A percentile compares a stretch with the other conserved stretches of the same genome.
phyloP scores from a whole-genome alignment of 2,113 vertebrate genomes.

The Gobiocypris rarus region DNA sequence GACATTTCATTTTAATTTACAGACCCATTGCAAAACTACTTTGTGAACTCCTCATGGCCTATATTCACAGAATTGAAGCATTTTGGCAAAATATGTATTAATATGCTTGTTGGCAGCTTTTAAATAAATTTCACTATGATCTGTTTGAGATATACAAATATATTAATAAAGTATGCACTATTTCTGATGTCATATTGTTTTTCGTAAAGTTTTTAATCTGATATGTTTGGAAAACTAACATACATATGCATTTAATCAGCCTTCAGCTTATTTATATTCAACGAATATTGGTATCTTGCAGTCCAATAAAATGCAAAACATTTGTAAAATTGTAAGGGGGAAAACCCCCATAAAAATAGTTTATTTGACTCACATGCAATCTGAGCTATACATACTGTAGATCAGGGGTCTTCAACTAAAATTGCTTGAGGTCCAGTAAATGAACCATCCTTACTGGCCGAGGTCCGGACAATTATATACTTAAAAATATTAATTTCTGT shows the following conservation, averaged over 20 bases:
- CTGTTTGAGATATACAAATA: constrained; percentile 25
- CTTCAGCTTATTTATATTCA: neutral
- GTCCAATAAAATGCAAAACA: neutral
- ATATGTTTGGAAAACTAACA: too few relatives aligned
- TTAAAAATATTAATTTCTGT: too few relatives aligned
- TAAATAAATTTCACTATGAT: constrained; percentile 10
- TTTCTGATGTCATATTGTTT: neutral
- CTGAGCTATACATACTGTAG: too few relatives aligned
- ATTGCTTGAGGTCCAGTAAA: too few relatives aligned
- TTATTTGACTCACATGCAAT: neutral
- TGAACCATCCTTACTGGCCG: too few relatives aligned
- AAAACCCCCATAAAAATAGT: neutral
- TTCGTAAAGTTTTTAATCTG: neutral
- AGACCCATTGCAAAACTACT: neutral
- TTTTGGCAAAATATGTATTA: constrained; percentile 9
- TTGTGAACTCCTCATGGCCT: neutral
- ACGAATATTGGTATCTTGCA: neutral
- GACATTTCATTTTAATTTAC: neutral
- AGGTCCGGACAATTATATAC: too few relatives aligned
- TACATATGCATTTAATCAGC: too few relatives aligned
- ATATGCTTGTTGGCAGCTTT: constrained; percentile 31
- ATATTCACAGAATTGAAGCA: neutral
- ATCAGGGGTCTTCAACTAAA: too few relatives aligned
- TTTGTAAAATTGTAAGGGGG: neutral
- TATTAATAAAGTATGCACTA: constrained; percentile 53